Percentiles rank a stretch among this genome's conserved stretches.
Evolutionary conservation across 92 coral and sea anemone species (phyloP).

Genomic region (Anthopleura xanthogrammica): DNA sequence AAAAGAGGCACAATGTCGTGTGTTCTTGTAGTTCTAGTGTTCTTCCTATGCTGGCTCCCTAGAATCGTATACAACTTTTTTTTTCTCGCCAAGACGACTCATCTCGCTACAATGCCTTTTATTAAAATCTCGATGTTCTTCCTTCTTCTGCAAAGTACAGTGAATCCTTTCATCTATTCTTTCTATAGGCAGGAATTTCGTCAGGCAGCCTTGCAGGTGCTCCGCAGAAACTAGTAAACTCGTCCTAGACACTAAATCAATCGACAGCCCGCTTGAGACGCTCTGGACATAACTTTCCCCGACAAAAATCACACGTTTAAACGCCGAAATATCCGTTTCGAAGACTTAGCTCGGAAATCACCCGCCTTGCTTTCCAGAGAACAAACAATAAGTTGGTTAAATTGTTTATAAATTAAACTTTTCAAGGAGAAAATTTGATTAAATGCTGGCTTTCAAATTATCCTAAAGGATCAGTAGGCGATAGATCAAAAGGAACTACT

Average conservation of each 20-base stretch:
- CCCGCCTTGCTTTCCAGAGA: not conserved
- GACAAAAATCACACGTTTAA: not conserved
- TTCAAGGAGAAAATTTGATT: not conserved
- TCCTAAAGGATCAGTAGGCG: not conserved
- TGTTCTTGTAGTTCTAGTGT: conserved; percentile 50
- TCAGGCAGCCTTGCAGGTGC: conserved; percentile 41
- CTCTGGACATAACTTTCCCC: not conserved
- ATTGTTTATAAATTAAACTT: not conserved
- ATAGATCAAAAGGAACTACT: not conserved
- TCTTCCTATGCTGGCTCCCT: conserved; percentile 65
- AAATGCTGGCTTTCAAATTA: not conserved
- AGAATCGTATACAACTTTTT: conserved; percentile 53
- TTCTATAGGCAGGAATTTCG: conserved; percentile 71
- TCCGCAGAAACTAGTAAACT: not conserved
- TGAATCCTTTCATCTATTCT: conserved; percentile 63
- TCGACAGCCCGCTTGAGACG: not conserved
- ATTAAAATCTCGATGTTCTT: conserved; percentile 60
- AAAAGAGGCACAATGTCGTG: conserved; percentile 70
- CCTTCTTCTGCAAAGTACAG: conserved; percentile 59
- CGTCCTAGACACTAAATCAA: not conserved
- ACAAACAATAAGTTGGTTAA: not conserved
- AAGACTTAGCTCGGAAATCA: not conserved
- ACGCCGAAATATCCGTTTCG: not conserved
- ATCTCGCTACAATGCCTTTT: conserved; percentile 44
- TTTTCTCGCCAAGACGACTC: conserved; percentile 44